Evolutionary conservation across 2,797 vertebrate species (phyloP), one percentile per base, ranked within the genome.

Genomic region (Sebastes matsubarae): DNA sequence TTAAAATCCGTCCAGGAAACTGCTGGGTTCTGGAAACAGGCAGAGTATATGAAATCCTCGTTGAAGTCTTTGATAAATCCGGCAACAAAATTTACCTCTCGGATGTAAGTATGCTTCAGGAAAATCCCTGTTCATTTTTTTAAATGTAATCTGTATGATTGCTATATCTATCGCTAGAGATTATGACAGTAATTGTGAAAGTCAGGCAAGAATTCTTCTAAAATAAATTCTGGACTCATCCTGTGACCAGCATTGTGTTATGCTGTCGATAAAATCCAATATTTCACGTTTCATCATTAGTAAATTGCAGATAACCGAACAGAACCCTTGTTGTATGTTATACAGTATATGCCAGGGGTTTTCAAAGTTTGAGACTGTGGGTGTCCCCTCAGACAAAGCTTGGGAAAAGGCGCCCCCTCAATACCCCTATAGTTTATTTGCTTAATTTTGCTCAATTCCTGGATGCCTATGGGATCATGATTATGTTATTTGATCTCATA

Each of bases 51-150:
- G 95, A 97, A 79, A 93, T 99, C 79, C 92, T 93, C 8, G 92
- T 99, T 4, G 97, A 99, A 82, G 96, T 99, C 9, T 98, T 97
- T 81, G 98, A 99, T 93, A 98, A 98, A 93, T 97, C 96, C 0
- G 96, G 97, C 81, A 97, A 97, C 94, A 98, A 97, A 84, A 95
- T 99, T 75, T 95, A 96, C 92, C 93, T 97, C 13, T 97, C 98
- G 24, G 97, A 99, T 73, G 98, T 99, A 93, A 99, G 98, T 96
- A 34, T 13, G 10, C 46, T 27, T 72, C 7, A 34, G 5, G 29
- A 27, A 68, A 61, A 67, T 42, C 1, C 9, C 4, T 22, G 7
- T n/a, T 61, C 16, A 2, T 3, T 7, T 32, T 8, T 60, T 38
- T 4, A 42, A 32, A 3, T 61, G 13, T 10, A 54, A 10, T 25